Conservation (phyloP, 2,113 vertebrate species). For the Callorhinus ursinus region DNA sequence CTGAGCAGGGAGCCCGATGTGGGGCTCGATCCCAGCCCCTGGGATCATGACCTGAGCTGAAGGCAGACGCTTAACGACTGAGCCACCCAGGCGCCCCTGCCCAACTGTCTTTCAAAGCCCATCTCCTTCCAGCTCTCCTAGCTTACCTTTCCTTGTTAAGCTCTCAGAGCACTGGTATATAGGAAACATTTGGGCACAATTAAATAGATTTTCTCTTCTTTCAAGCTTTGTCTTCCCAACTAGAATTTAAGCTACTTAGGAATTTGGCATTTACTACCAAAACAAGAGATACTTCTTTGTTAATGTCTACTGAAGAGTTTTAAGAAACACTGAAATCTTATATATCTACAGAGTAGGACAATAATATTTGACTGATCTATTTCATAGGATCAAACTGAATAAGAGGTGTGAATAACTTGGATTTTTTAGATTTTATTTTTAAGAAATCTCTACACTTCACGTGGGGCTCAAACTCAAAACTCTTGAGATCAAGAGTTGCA, state of each 20-base stretch:
- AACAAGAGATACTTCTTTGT: slow-evolving; percentile 1
- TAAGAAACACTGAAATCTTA: neutral
- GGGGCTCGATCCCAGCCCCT: too few relatives aligned
- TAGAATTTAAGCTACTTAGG: neutral
- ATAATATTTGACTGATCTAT: neutral
- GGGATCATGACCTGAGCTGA: too few relatives aligned
- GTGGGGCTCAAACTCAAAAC: neutral
- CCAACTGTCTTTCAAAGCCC: neutral
- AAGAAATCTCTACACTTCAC: neutral
- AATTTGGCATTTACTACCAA: slow-evolving; percentile 8
- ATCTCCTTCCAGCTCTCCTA: neutral
- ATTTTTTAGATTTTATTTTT: neutral
- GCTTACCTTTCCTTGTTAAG: neutral
- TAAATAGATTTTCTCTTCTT: neutral
- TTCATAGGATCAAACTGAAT: neutral
- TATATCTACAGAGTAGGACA: neutral
- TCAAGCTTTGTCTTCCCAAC: neutral
- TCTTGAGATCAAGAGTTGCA: neutral
- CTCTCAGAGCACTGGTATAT: neutral
- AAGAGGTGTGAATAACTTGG: neutral
- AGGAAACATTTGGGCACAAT: neutral
- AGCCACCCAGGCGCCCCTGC: neutral
- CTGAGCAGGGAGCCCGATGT: too few relatives aligned
- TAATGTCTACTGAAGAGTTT: neutral
- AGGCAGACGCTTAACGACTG: too few relatives aligned